Base-by-base conservation (phyloP, 2,888 invertebrate species). In the Rhingia campestris region DNA sequence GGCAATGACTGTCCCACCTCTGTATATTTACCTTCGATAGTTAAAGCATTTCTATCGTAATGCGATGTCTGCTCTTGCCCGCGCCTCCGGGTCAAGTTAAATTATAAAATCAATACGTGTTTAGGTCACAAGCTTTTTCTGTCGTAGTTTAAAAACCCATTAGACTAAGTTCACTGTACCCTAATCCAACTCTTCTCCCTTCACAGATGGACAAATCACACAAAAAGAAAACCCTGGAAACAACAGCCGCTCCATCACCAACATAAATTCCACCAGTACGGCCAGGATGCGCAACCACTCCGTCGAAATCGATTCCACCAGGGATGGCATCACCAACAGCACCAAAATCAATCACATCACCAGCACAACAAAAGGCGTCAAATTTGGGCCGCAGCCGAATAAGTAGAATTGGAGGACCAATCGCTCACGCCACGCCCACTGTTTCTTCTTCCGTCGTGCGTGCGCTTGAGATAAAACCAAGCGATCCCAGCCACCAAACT, bases 201-300 rank as follows among this genome's bases (percentile, higher is more conserved):
- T 54, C 79, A 73, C 77, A 87, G 88, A 86, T 89, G 89, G 89
- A 86, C 87, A 59, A 86, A 86, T 5, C 88, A 87, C 70, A 86
- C 87, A 14, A 88, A 89, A 81, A 87, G 89, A 67, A 89, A 89
- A 86, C 86, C 87, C 22, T 89, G 89, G 89, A 88, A 89, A 33
- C 88, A 89, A 70, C 86, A 88, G 22, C 86, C 87, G 7, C 87
- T 89, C 32, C 86, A 88, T 6, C 90, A 89, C 61, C 88, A 88
- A 32, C 85, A 87, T 12, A 87, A 88, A 7, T 58, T 87, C 6
- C 88, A 88, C 41, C 84, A 87, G 14, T 59, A 45, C 53, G 76
- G 79, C 3, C 61, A 67, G 7, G 80, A 80, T 3, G 39, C 82
- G 6, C 56, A 79, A 64, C 10, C 79, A 59, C n/a, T 53, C 64